Evolutionary conservation across 2,888 invertebrate genomes (phyloP), one percentile per base, ranked within the genome.

Genomic region (Camponotus fellah): DNA sequence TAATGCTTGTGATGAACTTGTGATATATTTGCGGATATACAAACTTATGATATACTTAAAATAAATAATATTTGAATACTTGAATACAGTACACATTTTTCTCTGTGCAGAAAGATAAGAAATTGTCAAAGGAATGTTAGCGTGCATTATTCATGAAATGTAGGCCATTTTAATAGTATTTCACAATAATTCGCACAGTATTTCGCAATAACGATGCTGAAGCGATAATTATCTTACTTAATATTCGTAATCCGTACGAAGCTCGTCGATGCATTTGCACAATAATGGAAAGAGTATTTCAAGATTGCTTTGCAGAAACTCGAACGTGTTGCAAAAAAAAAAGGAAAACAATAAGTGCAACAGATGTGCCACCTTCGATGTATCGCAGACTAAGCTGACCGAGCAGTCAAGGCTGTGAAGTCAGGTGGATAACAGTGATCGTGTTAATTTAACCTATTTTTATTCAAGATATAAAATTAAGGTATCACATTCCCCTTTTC

Each of bases 301-400:
- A 53, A 66, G n/a, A 17, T 58, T 49, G 58, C 64, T 17, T 49
- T 37, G 40, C 14, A 46, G 46, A 56, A 46, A 26, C 17, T 72
- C 0, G 34, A 21, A 82, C 60, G 6, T 64, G 40, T 76, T 49
- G 53, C 64, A n/a, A 37, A 21, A 21, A 69, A 83, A 62, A 37
- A 37, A 49, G 37, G 10, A 10, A 71, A 83, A 83, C 64, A 83
- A 60, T 82, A 65, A 83, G n/a, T 34, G 34, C 68, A 53, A 17
- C 40, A 26, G 21, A 37, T 17, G 17, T 49, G 40, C n/a, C 12
- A n/a, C 32, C 32, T 32, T 68, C 32, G 32, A 66, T 76, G 65
- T 53, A 40, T 77, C 32, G 56, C 40, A 8, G 12, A 43, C 40
- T 68, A 5, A 34, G 3, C 9, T 53, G 21, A 37, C 4, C 9